Base-by-base conservation (phyloP, 2,797 vertebrate species). In the Helostoma temminkii region DNA sequence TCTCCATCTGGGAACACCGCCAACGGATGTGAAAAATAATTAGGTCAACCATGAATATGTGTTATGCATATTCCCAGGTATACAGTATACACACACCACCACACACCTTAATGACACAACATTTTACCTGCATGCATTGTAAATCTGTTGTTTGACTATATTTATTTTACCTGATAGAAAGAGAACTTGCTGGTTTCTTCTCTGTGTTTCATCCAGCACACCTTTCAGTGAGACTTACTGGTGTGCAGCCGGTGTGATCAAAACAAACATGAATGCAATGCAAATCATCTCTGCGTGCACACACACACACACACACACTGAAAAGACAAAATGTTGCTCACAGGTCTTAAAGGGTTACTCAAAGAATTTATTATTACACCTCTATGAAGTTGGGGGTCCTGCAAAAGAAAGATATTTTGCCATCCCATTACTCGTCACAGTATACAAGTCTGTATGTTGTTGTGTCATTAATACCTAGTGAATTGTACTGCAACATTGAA, bases 1-100 rank as follows among this genome's bases (percentile, higher is more conserved):
- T 54, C 71, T 81, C 67, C 61, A 73, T 19, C 81, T 87, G 81
- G 78, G 82, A 89, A 63, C 49, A 12, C 19, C 4, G 54, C 66
- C 78, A 86, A 65, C 0, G 9, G 63, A 61, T 22, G 50, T 59
- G 58, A 53, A 71, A 76, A 77, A 69, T 80, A 91, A 90, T 91
- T 83, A 88, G 82, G 74, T 85, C 75, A 90, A 63, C 74, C 66
- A 47, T 42, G 58, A 65, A 61, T 57, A n/a, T 42, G 55, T 66
- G 73, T 24, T 43, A 66, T 60, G 53, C 56, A 74, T 61, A 66
- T 69, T 75, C 28, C 65, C 15, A 62, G n/a, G 34, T 34, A 5
- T 56, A 21, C 19, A 26, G 25, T 9, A 53, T 1, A 25, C 46
- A 53, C 15, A 50, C 53, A 71, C 18, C 25, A 39, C 50, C 46